Evolutionary conservation across 1,140 invertebrate genomes (phyloP), one percentile per base, ranked within the genome.

Genomic region (Drosophila bocki): DNA sequence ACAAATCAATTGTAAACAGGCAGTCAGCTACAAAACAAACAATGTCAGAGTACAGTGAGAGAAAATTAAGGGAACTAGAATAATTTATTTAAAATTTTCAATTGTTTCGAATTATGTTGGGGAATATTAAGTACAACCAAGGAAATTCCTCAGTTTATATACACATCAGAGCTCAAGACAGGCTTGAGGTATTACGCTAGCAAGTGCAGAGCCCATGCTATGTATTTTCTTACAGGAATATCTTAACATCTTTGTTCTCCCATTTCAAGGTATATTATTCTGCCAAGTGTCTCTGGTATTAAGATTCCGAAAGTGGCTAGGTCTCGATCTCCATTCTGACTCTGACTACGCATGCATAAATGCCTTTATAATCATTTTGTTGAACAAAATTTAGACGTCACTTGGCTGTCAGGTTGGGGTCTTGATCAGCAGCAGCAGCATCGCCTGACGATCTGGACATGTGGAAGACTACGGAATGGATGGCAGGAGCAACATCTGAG

Each of bases 311-410:
- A 33, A 51, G 44, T 84, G 47, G 57, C 76, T 70, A 76, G 70
- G 61, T 44, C 41, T 60, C 62, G 41, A 39, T 37, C 58, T 39
- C 53, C 41, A 22, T 67, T 60, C 60, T 75, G 56, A n/a, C 41
- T 39, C 48, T 59, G 69, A 83, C 69, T 79, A 90, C 85, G 85
- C 85, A 88, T 88, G 81, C 81, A 90, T 88, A 88, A 90, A 90
- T 88, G 85, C 85, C 81, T 88, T 83, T 71, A 88, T 91, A 90
- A 90, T 90, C 85, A 90, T 85, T 90, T 85, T 58, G 81, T 74
- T 85, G 85, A 82, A 70, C 86, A 82, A 90, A 90, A 90, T 90
- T 90, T 90, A 90, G 85, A 90, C 68, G 85, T 90, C 85, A 90
- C 85, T 90, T 71, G 78, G 60, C 85, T 90, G 85, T 90, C 85